phyloP scores from a whole-genome alignment of 2,888 invertebrate genomes.

The Xylota sylvarum region DNA sequence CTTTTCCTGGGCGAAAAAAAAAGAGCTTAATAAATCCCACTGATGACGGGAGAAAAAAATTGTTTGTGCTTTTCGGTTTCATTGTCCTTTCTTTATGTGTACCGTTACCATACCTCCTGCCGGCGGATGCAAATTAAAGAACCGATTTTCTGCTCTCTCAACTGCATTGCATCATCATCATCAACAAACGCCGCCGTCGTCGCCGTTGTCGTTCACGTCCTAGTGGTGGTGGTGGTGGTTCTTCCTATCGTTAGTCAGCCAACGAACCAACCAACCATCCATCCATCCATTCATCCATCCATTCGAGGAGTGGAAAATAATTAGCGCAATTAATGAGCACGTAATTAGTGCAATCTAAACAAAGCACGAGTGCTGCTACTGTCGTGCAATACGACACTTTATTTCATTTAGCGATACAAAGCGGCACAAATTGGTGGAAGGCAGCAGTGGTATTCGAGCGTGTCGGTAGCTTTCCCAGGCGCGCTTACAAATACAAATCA shows the following conservation, averaged over 20 bases:
- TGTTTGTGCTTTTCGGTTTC: constrained; percentile 50
- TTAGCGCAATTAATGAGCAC: constrained; percentile 83
- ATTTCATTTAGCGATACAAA: constrained; percentile 73
- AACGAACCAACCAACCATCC: constrained; percentile 38
- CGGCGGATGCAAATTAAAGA: constrained; percentile 65
- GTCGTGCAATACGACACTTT: constrained; percentile 75
- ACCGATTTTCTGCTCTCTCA: constrained; percentile 65
- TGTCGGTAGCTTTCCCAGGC: constrained; percentile 36
- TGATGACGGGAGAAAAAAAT: constrained; percentile 7
- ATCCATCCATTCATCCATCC: constrained; percentile 66
- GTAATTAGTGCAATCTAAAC: constrained; percentile 81
- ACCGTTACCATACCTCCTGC: constrained; percentile 25
- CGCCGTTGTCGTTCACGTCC: background rate
- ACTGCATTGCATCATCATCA: constrained; percentile 71
- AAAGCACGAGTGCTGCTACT: constrained; percentile 71
- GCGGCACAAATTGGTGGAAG: constrained; percentile 67
- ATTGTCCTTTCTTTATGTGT: constrained; percentile 44
- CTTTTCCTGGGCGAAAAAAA: constrained; percentile 17
- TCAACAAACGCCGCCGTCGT: constrained; percentile 1
- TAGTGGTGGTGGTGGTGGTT: constrained; percentile 10
- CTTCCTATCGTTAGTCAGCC: constrained; percentile 48
- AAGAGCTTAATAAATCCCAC: constrained; percentile 31
- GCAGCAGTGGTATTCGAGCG: constrained; percentile 17
- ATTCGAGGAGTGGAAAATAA: constrained; percentile 80
- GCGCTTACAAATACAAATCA: constrained; percentile 47